A percentile compares a stretch with the other conserved stretches of the same genome.
These are phyloP conservation scores for Oegoconia quadripuncta DNA, from an alignment of 2,888 invertebrate genomes.

Conservation along the genomic window DNA sequence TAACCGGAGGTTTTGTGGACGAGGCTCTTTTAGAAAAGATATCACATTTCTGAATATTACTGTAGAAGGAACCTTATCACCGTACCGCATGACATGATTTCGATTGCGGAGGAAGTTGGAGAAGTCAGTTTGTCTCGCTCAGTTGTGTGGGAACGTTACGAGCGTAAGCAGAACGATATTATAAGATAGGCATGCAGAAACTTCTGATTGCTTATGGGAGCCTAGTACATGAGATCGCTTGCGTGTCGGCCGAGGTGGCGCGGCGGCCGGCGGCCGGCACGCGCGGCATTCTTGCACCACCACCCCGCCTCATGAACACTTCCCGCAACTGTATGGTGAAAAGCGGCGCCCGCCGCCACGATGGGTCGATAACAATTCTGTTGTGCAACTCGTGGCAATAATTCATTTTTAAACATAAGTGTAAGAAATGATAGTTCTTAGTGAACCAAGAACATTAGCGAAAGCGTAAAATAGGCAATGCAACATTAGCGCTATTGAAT, in stretches of 20 bases:
- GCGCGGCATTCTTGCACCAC: slow-evolving; percentile 10
- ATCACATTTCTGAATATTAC: slow-evolving; percentile 21
- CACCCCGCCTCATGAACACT: slow-evolving; percentile 7
- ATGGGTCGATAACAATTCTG: no score
- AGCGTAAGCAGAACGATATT: slow-evolving; percentile 48
- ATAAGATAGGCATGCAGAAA: slow-evolving; percentile 34
- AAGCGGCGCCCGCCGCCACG: no score
- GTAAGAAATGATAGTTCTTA: no score
- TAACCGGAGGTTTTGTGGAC: slow-evolving; percentile 42
- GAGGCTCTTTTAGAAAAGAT: slow-evolving; percentile 39
- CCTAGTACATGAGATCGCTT: slow-evolving; percentile 72
- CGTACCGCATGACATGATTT: slow-evolving; percentile 27
- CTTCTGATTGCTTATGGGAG: slow-evolving; percentile 37
- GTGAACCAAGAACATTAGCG: no score
- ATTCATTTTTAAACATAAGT: no score
- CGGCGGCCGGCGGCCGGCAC: slow-evolving; percentile 46
- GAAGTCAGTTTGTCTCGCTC: slow-evolving; percentile 48
- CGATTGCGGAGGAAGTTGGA: slow-evolving; percentile 23
- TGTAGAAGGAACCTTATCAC: slow-evolving; percentile 33
- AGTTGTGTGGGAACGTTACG: slow-evolving; percentile 40
- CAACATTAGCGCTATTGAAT: no score
- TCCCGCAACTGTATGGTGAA: slow-evolving; percentile 6
- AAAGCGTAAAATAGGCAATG: no score
- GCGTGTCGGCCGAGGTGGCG: slow-evolving; percentile 76
- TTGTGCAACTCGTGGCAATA: no score